phyloP scores from a whole-genome alignment of 2,797 vertebrate genomes.

The Notolepis coatsorum region DNA sequence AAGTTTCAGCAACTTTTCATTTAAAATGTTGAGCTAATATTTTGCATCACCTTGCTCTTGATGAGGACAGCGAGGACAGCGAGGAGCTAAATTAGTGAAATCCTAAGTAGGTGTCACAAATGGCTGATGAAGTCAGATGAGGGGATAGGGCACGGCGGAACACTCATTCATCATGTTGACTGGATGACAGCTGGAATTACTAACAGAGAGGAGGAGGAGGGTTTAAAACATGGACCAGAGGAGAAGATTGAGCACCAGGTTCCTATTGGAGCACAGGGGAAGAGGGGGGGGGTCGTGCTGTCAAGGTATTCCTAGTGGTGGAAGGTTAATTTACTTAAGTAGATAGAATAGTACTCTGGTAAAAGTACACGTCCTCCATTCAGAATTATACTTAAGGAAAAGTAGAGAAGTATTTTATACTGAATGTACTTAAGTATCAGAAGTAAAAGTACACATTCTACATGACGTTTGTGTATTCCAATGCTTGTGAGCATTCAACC shows the following conservation, averaged over 20 bases:
- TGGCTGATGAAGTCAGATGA: constrained; percentile 62
- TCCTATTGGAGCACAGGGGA: constrained; percentile 23
- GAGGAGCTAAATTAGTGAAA: constrained; percentile 54
- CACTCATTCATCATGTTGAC: constrained; percentile 46
- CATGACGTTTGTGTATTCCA: no score
- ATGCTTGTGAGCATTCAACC: no score
- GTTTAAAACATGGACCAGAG: constrained; percentile 28
- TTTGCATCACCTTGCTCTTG: constrained; percentile 41
- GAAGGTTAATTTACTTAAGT: no score
- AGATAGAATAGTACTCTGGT: no score
- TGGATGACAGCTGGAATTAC: constrained; percentile 48
- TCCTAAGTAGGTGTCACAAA: constrained; percentile 45
- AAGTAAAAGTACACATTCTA: no score
- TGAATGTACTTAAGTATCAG: no score
- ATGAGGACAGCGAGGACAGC: constrained; percentile 41
- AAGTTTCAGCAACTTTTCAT: constrained; percentile 46
- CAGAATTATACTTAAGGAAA: no score
- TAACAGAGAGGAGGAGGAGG: constrained; percentile 25
- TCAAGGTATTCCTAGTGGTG: no score
- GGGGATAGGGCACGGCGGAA: constrained; percentile 23
- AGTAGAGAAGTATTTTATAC: no score
- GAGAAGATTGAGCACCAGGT: constrained; percentile 20
- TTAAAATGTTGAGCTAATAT: constrained; percentile 30
- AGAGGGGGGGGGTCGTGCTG: no score
- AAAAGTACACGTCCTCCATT: no score